Evolutionary conservation across 2,113 vertebrate species (phyloP).

Genomic region (Passer domesticus): DNA sequence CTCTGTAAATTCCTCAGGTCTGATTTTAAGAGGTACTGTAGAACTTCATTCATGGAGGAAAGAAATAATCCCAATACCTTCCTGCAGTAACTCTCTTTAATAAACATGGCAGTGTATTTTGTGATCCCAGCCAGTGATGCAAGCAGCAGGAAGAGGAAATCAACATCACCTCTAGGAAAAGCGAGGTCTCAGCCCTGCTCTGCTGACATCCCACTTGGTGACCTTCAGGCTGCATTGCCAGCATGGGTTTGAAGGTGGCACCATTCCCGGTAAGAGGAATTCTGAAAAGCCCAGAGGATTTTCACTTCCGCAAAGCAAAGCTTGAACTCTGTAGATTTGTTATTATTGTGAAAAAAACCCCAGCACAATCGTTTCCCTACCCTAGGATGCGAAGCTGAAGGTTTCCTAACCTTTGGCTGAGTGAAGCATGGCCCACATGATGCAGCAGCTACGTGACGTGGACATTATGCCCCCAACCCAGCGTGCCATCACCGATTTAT

Average conservation of each 20-base stretch:
- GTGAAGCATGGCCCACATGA: background rate
- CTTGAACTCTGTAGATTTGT: background rate
- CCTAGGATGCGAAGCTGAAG: background rate
- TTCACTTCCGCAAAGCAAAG: background rate
- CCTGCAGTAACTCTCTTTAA: slow-evolving; percentile 1
- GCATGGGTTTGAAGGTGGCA: background rate
- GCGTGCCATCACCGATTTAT: background rate
- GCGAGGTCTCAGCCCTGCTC: background rate
- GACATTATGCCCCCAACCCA: background rate
- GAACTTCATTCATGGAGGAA: background rate
- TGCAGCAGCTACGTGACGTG: accelerated
- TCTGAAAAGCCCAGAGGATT: background rate
- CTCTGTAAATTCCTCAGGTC: slow-evolving; percentile 60
- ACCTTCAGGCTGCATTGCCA: slow-evolving; percentile 13
- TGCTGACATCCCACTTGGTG: background rate
- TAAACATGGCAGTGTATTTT: background rate
- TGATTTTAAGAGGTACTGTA: slow-evolving; percentile 51
- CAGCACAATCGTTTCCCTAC: background rate
- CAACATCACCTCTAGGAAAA: background rate
- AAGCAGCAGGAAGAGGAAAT: background rate
- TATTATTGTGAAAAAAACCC: background rate
- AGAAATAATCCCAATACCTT: slow-evolving; percentile 37
- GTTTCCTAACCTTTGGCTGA: background rate
- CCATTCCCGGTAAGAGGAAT: background rate
- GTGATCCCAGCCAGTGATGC: background rate